Evolutionary conservation across 2,888 invertebrate genomes (phyloP), one percentile per base, ranked within the genome.

Genomic region (Bruchidius siliquastri): DNA sequence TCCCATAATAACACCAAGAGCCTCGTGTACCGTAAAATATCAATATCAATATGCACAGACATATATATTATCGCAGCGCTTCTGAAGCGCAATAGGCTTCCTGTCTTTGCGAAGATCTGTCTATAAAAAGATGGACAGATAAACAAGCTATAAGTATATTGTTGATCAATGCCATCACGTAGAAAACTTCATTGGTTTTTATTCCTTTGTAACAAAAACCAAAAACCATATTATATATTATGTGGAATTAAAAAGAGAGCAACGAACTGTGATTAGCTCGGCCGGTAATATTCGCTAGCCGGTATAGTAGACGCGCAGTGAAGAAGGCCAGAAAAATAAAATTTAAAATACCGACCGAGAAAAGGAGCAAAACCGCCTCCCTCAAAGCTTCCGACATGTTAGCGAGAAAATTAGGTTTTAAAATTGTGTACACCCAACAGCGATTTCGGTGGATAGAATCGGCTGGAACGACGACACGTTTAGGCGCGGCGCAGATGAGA

Each of bases 381-480:
- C 68, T 76, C 76, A 76, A 77, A 77, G 75, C 78, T 72, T 76
- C 78, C 76, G 78, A 76, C 76, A 71, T 67, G 75, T 71, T 76
- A 76, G 74, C 75, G 76, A 76, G 77, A 79, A 77, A 79, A 79
- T 79, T 77, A 74, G 76, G 74, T 76, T 77, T 74, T 76, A 74
- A 76, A 77, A 71, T 76, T 77, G 76, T 72, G 74, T 76, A 74
- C 76, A 74, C 73, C 73, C 74, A 75, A 67, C 49, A 49, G 49
- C 49, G 49, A 49, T 49, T 49, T 49, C 49, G 49, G 49, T 49
- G 49, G 49, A 49, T 49, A 49, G 49, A 49, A 49, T 49, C 49
- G 49, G 49, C 18, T 13, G 49, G 49, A 49, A 49, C 49, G 49
- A 49, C 18, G 13, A 1, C 10, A 49, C 49, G 49, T 49, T 49